phyloP scores from a whole-genome alignment of 2,797 vertebrate genomes.

The Pelochelys cantorii region DNA sequence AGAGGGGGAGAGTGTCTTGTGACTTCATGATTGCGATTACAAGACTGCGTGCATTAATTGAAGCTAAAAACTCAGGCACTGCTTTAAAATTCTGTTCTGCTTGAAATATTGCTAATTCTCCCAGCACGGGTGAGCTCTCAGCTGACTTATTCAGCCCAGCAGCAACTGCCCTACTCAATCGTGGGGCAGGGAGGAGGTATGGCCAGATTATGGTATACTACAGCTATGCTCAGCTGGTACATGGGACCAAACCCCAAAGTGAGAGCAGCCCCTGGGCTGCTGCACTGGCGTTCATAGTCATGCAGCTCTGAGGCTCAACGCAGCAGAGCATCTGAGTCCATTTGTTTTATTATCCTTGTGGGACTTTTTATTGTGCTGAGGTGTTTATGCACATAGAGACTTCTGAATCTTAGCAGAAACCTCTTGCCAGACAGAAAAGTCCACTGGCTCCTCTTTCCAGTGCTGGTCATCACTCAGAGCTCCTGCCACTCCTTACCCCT shows the following conservation, averaged over 20 bases:
- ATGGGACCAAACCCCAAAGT: background rate
- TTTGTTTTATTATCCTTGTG: background rate
- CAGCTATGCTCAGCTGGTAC: background rate
- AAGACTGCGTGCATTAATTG: background rate
- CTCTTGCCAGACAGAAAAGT: background rate
- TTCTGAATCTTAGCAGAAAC: background rate
- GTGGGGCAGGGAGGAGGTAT: background rate
- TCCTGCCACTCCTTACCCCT: background rate
- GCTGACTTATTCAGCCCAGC: background rate
- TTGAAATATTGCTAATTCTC: background rate
- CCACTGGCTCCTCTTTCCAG: background rate
- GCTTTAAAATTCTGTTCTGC: background rate
- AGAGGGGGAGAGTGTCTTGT: fast-evolving
- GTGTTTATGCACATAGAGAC: background rate
- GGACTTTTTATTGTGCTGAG: background rate
- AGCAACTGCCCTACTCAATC: fast-evolving
- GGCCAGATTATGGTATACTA: background rate
- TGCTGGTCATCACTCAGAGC: background rate
- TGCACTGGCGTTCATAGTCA: background rate
- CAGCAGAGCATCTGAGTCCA: background rate
- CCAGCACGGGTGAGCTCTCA: background rate
- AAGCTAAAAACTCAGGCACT: background rate
- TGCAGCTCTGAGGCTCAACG: background rate
- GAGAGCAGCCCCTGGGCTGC: background rate
- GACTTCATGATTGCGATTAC: background rate